Percentiles rank a stretch among this genome's conserved stretches.
These are phyloP conservation scores for Diachrysia chrysitis DNA, from an alignment of 2,888 invertebrate genomes.

Conservation along the genomic window DNA sequence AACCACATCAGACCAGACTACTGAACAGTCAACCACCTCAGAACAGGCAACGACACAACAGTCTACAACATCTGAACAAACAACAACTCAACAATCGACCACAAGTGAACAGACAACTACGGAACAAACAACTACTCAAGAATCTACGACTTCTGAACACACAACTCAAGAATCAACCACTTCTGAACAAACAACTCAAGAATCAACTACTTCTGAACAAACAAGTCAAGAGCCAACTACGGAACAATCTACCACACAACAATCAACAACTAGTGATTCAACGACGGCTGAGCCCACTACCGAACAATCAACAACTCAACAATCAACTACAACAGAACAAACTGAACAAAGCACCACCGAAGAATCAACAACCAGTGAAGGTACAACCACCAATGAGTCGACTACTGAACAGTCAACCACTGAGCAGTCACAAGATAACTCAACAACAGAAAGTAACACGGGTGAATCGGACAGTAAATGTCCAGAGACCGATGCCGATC, in stretches of 20 bases:
- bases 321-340: constrained; percentile 39
- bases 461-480: constrained; percentile 75
- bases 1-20: constrained; percentile 53
- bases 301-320: constrained; percentile 57
- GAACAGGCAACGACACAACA: constrained; percentile 41
- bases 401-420: constrained; percentile 60
- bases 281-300: constrained; percentile 48
- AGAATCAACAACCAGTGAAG: constrained; percentile 55
- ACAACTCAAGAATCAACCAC: constrained; percentile 54
- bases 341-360: constrained; percentile 58
- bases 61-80: constrained; percentile 54
- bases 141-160: constrained; percentile 45
- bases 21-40: constrained; percentile 48
- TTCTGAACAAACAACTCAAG: constrained; percentile 48
- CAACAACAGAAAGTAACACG: constrained; percentile 62
- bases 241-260: constrained; percentile 49
- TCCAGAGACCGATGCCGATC: constrained; percentile 91
- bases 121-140: constrained; percentile 52
- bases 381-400: constrained; percentile 28
- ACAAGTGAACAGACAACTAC: constrained; percentile 45
- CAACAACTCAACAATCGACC: constrained; percentile 53
- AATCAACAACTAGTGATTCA: constrained; percentile 35
- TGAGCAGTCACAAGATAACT: constrained; percentile 51
- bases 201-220: constrained; percentile 40
- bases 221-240: constrained; percentile 55